These are phyloP conservation scores for Peromyscus leucopus DNA, from an alignment of 2,113 vertebrate species.

Conservation along the genomic window DNA sequence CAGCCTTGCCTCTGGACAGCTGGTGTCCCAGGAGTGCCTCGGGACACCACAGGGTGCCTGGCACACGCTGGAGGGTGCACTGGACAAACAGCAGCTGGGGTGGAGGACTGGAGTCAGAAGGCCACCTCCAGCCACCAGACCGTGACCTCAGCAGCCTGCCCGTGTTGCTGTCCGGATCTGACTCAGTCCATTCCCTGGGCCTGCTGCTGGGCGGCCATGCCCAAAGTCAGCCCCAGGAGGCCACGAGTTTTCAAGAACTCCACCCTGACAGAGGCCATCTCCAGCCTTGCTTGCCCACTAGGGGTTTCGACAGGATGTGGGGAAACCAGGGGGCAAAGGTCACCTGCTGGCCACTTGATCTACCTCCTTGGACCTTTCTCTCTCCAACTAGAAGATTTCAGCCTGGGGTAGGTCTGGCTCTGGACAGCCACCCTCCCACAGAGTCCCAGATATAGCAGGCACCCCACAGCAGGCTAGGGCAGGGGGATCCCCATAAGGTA, in stretches of 20 bases:
- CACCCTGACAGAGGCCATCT: conserved; percentile 63
- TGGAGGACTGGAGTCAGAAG: conserved; percentile 72
- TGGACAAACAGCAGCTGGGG: conserved; percentile 73
- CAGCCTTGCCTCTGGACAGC: background rate
- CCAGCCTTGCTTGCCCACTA: background rate
- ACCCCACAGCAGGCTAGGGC: background rate
- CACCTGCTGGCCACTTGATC: background rate
- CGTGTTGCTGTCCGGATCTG: conserved; percentile 72
- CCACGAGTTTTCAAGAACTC: conserved; percentile 6
- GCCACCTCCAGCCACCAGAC: conserved; percentile 82
- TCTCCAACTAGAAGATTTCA: background rate
- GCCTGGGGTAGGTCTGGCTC: background rate
- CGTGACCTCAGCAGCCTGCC: conserved; percentile 79
- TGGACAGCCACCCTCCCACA: background rate
- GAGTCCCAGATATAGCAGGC: background rate
- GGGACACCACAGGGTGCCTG: conserved; percentile 62
- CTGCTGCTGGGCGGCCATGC: conserved; percentile 55
- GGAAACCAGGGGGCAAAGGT: conserved; percentile 14
- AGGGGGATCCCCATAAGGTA: background rate
- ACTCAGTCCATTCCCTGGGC: conserved; percentile 72
- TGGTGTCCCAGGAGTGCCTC: background rate
- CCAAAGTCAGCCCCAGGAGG: conserved; percentile 73
- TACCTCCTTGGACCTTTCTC: background rate
- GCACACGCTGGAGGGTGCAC: conserved; percentile 44
- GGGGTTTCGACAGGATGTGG: conserved; percentile 22